Base-by-base conservation (phyloP, 1,140 invertebrate genomes). In the Papilio aristodemus region DNA sequence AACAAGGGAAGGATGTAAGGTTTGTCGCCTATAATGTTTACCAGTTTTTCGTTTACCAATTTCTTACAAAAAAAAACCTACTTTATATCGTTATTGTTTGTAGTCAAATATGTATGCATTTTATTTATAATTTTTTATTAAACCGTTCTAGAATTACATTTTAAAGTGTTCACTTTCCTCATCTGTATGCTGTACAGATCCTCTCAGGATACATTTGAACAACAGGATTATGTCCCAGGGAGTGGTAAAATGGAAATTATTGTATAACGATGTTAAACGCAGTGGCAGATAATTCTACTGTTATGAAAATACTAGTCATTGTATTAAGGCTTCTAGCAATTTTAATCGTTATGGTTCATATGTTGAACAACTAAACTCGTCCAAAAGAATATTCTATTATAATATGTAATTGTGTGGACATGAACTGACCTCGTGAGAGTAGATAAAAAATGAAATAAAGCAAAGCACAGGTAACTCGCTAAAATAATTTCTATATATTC, bases 191-290 rank as follows among this genome's bases (percentile, higher is more conserved):
- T 46, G n/a, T 9, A 22, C 17, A 50, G 19, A 19, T 22, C 3
- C 17, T 50, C 46, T 9, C 46, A 50, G 46, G 46, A 50, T 50
- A 22, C 46, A 50, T 50, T 50, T 22, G 46, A 50, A 50, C 46
- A 22, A 19, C 46, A 19, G 46, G 46, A 50, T 50, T 50, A 50
- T 22, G 46, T 50, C 46, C 46, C 8, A 11, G 46, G 46, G 46
- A 54, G 46, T 54, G 19, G 19, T 54, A 54, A 54, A 54, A 54
- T 54, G 46, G 46, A 25, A 54, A 54, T 54, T 54, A 54, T 54
- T 19, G 19, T 54, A 19, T 19, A 54, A 11, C 46, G 46, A 11
- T 54, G 46, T 46, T 19, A 17, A 46, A 14, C 43, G 43, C 1
- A 46, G 43, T 50, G 19, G 19, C 19, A 22, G 22, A 11, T 19